phyloP scores from a whole-genome alignment of 2,888 invertebrate genomes.

The Onthophagus sagittarius region DNA sequence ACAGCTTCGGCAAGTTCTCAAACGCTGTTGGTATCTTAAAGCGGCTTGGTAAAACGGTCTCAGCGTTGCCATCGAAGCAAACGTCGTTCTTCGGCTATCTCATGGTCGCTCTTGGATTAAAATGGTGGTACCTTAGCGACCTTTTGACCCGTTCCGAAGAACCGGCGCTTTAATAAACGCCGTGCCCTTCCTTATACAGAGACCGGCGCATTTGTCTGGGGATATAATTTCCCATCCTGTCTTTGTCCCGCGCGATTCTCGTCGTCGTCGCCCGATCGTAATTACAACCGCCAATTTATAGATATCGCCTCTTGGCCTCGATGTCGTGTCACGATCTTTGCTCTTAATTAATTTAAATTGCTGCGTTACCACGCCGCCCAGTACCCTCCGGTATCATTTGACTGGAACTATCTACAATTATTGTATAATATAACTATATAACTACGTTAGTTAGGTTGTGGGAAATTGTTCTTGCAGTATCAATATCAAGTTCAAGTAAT shows the following conservation, averaged over 20 bases:
- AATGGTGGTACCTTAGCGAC: neutral
- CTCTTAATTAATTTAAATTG: slow-evolving; percentile 12
- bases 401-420: neutral
- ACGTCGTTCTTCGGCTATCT: neutral
- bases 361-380: neutral
- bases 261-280: neutral
- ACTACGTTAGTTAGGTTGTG: neutral
- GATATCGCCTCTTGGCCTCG: slow-evolving; percentile 6
- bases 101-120: neutral
- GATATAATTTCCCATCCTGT: slow-evolving; percentile 6
- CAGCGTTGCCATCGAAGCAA: neutral
- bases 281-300: slow-evolving; percentile 12
- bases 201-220: slow-evolving; percentile 4
- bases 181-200: slow-evolving; percentile 10
- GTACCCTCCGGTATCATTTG: neutral
- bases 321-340: slow-evolving; percentile 13
- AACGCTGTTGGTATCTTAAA: neutral
- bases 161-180: neutral
- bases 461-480: neutral
- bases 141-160: neutral
- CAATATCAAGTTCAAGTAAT: neutral
- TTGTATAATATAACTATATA: neutral
- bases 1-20: neutral
- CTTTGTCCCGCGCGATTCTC: slow-evolving; percentile 3
- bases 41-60: neutral